Conservation (phyloP, 2,888 invertebrate genomes). For the Papilio elwesi region DNA sequence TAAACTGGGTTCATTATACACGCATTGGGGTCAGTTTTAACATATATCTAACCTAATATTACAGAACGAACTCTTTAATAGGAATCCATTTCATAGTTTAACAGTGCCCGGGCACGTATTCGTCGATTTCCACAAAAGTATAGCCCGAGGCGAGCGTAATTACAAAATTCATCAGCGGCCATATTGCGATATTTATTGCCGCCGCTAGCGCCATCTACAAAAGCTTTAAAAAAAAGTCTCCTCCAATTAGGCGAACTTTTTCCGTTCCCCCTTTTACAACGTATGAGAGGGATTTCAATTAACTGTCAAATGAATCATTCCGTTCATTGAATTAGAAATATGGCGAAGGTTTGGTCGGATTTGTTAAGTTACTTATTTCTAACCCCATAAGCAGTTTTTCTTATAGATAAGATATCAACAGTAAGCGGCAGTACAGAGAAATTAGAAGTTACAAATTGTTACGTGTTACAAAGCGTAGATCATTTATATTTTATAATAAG, state of each 20-base stretch:
- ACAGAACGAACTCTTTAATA: neutral
- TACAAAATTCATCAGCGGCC: conserved; percentile 50
- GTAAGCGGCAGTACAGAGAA: too few species aligned
- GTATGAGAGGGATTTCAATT: conserved; percentile 50
- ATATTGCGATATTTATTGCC: conserved; percentile 39
- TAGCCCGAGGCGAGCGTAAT: conserved; percentile 45
- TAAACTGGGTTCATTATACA: too few species aligned
- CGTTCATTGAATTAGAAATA: conserved; percentile 50
- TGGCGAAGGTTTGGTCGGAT: conserved; percentile 25
- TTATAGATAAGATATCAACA: neutral
- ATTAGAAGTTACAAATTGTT: neutral
- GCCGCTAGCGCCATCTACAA: conserved; percentile 52
- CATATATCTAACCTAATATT: neutral
- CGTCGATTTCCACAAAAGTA: conserved; percentile 45
- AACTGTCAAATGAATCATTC: conserved; percentile 66
- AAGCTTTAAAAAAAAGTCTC: conserved; percentile 57
- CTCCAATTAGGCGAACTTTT: conserved; percentile 63
- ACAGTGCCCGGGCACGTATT: conserved; percentile 3
- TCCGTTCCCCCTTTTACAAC: conserved; percentile 57
- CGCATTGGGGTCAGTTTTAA: neutral
- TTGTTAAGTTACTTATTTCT: neutral
- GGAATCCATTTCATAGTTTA: conserved; percentile 13
- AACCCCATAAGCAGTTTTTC: too few species aligned
- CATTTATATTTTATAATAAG: too few species aligned
- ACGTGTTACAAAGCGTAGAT: too few species aligned